phyloP scores from a whole-genome alignment of 2,888 invertebrate genomes.

The Mesorhabditis belari region DNA sequence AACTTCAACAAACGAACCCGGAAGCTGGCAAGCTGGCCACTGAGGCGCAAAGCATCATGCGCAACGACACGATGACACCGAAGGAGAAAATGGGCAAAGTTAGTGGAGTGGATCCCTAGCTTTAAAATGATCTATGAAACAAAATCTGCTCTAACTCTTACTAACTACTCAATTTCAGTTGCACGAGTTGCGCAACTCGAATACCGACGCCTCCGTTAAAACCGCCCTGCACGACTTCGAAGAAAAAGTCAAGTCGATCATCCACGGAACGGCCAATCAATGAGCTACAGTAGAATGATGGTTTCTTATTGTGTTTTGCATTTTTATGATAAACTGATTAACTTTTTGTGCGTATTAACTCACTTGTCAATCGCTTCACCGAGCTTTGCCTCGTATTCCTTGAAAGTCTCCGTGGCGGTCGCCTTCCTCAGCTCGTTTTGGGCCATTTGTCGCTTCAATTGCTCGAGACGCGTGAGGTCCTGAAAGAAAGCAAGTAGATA shows the following conservation, averaged over 20 bases:
- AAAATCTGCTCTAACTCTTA: too few relatives aligned
- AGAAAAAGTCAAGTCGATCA: background rate
- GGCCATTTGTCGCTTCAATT: constrained; percentile 11
- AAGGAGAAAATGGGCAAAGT: background rate
- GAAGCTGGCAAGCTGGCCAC: background rate
- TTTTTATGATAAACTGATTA: too few relatives aligned
- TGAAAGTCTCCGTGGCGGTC: too few relatives aligned
- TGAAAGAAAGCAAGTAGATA: constrained; percentile 7
- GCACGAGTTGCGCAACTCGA: background rate
- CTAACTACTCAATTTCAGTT: too few relatives aligned
- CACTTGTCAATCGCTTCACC: too few relatives aligned
- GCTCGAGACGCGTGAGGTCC: constrained; percentile 23
- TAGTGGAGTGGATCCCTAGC: too few relatives aligned
- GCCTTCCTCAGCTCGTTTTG: constrained; percentile 1
- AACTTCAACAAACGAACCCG: background rate
- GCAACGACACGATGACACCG: background rate
- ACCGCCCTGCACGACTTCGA: background rate
- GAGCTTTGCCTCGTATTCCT: too few relatives aligned
- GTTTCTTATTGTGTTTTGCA: too few relatives aligned
- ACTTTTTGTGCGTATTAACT: too few relatives aligned
- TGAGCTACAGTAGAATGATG: too few relatives aligned
- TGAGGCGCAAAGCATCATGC: background rate
- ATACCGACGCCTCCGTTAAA: background rate
- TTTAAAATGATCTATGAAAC: background rate
- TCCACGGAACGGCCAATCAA: background rate